Base-by-base conservation (phyloP, 2,888 invertebrate species). In the Eustalomyia histrio region DNA sequence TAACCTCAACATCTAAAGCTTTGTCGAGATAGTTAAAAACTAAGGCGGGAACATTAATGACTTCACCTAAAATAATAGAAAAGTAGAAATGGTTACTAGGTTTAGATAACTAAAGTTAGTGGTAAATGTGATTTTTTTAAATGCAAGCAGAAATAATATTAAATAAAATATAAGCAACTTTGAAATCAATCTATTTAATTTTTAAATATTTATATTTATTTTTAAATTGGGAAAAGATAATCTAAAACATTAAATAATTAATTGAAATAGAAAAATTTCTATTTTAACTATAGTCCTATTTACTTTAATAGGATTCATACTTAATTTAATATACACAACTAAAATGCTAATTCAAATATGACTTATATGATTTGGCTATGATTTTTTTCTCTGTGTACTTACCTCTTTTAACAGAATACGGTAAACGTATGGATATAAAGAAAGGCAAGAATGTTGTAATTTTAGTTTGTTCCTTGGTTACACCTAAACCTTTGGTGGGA, bases 1-100 rank as follows among this genome's bases (percentile, higher is more conserved):
- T 95, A 0, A 98, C 94, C 84, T 96, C 95, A 0, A 96, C 96
- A 29, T 92, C 92, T 0, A 95, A 92, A 84, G 96, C 95, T 75
- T 94, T 93, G 24, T 94, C 93, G 89, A 96, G 92, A 86, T 97
- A 96, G 90, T 98, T 99, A 89, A 95, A 96, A 10, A 98, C 93
- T 12, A 96, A 94, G 7, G 96, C 94, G 53, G 97, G 95, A 55
- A 97, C 93, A 0, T 96, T 95, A 65, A 99, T 92, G 17, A 95
- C 94, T 91, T 99, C 99, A 17, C 97, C 86, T 86, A 14, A 16
- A 58, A 55, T 0, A 29, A 14, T 39, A 43, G 29, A 24, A 29
- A 5, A 35, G 9, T 14, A 24, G 52, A 33, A 63, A 60, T 53
- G 4, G 16, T 9, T 63, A 3, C 4, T 3, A 39, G 43, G 14